Conservation (phyloP, 1,140 invertebrate genomes). For the Phenacoccus solenopsis region DNA sequence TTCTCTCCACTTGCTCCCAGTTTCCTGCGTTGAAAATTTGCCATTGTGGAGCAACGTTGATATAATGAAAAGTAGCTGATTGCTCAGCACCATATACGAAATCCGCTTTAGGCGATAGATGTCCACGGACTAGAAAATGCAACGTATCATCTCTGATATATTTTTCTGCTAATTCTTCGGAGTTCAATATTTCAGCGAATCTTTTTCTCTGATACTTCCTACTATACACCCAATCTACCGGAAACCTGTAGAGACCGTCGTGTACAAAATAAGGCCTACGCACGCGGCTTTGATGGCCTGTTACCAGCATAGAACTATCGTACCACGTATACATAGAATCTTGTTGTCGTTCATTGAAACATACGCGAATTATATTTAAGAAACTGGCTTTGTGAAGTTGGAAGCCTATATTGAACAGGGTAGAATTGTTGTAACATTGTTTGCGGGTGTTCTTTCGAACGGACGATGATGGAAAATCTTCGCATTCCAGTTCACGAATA, state of each 20-base stretch:
- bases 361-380: slow-evolving; percentile 15
- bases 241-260: slow-evolving; percentile 3
- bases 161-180: neutral
- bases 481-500: neutral
- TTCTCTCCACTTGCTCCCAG: slow-evolving; percentile 34
- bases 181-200: neutral
- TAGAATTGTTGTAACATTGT: neutral
- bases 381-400: neutral
- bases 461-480: neutral
- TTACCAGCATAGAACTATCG: neutral
- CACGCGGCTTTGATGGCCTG: slow-evolving; percentile 16
- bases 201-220: neutral
- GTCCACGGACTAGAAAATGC: slow-evolving; percentile 31
- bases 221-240: neutral
- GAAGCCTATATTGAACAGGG: slow-evolving; percentile 3
- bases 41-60: slow-evolving; percentile 46
- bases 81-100: slow-evolving; percentile 35
- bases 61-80: slow-evolving; percentile 37
- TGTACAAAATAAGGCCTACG: slow-evolving; percentile 6
- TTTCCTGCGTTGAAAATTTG: slow-evolving; percentile 42
- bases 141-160: neutral
- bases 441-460: neutral
- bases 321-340: slow-evolving; percentile 13
- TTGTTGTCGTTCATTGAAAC: slow-evolving; percentile 17
- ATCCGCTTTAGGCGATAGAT: slow-evolving; percentile 37